Evolutionary conservation across 53 echinoderm and acorn worm species (phyloP), one percentile per base, ranked within the genome.

Genomic region (Astropecten irregularis): DNA sequence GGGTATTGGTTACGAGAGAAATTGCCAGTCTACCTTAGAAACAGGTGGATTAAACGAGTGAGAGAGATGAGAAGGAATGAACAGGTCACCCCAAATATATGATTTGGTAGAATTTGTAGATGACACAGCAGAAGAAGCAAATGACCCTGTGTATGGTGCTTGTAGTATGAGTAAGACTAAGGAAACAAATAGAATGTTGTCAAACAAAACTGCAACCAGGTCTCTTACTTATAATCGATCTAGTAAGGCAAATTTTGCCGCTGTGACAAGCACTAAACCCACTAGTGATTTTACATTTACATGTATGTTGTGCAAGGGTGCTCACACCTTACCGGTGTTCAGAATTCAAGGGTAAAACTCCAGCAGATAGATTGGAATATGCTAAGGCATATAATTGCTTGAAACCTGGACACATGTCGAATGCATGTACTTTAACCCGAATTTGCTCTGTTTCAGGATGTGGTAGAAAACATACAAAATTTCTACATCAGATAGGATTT

Each of bases 61-160:
- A 63, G 82, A 25, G 26, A 3, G 27, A 10, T 58, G 4, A 58
- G 58, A 25, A 58, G 27, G 14, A 58, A 58, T n/a, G 32, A 18
- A 35, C n/a, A 83, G 73, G 30, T 31, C 56, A 33, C 88, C 73
- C 2, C 47, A 49, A 14, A 88, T 88, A 16, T n/a, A 20, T 1
- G 88, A 88, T 40, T 44, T 83, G 70, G 73, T 83, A 22, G 74
- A 88, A 25, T 83, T 83, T 49, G 60, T 74, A 21, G 53, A 19
- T 13, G 83, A 83, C 16, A 83, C 88, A 21, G 88, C 88, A 28
- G 56, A 73, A 22, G 88, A 88, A 53, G 61, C 79, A 15, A 83
- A 71, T 64, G 82, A 81, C 37, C 87, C 81, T 56, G 48, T 87
- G 10, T 81, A 68, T 69, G 87, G 87, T 1, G 40, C 33, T 3